phyloP scores from a whole-genome alignment of 2,113 vertebrate genomes.

The Mixornis gularis region DNA sequence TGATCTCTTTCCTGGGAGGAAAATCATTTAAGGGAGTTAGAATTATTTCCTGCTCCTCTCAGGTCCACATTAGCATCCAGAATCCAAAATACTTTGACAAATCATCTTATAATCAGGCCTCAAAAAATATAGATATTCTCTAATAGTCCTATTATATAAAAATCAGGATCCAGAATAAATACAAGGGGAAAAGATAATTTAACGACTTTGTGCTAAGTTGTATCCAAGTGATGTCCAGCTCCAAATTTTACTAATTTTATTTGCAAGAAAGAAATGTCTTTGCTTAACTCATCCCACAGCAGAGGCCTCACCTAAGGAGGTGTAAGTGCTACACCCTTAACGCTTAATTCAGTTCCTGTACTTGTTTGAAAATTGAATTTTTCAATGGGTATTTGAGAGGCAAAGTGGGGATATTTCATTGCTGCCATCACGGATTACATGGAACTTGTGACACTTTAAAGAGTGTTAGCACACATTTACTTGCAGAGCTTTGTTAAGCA shows the following conservation, averaged over 20 bases:
- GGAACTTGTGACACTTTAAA: background rate
- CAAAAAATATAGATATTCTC: background rate
- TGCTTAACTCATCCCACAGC: background rate
- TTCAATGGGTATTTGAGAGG: background rate
- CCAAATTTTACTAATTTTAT: background rate
- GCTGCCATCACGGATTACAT: background rate
- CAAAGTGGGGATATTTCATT: background rate
- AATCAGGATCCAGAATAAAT: background rate
- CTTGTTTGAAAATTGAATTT: background rate
- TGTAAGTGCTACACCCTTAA: background rate
- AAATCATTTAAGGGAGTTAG: background rate
- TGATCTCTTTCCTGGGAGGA: slow-evolving; percentile 75
- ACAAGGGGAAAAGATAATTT: background rate
- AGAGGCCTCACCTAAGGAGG: background rate
- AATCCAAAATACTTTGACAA: background rate
- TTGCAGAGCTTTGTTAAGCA: slow-evolving; percentile 1
- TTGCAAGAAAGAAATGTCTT: background rate
- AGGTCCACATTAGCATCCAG: background rate
- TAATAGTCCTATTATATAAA: background rate
- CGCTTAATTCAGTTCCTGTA: background rate
- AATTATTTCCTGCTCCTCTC: background rate
- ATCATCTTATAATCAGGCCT: background rate
- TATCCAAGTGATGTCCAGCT: fast-evolving
- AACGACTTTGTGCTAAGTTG: background rate
- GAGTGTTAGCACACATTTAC: background rate